Conservation (phyloP, 2,113 vertebrate species). For the Hippocampus mohnikei region DNA sequence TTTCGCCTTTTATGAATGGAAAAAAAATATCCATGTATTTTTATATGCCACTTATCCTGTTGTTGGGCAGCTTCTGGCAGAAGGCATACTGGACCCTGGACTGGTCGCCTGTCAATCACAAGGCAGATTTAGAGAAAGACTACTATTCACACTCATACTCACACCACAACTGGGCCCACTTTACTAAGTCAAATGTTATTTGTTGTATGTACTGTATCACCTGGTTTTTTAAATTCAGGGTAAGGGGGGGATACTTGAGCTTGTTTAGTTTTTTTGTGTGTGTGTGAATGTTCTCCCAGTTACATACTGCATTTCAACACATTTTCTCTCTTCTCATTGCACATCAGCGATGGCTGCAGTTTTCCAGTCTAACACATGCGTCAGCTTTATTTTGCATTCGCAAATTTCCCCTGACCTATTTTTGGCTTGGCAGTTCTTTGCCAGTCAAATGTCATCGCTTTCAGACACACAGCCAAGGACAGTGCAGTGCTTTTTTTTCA, state of each 20-base stretch:
- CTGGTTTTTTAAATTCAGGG: neutral
- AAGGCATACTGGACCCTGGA: too few species aligned
- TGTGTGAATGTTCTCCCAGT: neutral
- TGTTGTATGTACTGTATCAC: too few species aligned
- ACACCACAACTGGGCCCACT: too few species aligned
- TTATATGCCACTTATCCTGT: too few species aligned
- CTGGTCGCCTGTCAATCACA: too few species aligned
- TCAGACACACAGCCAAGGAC: neutral
- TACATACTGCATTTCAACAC: neutral
- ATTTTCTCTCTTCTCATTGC: neutral
- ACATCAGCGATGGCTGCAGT: neutral
- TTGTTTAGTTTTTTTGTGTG: neutral
- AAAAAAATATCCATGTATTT: neutral
- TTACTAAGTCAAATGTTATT: too few species aligned
- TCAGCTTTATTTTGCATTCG: slow-evolving; percentile 16
- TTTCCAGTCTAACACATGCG: neutral
- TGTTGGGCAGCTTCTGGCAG: too few species aligned
- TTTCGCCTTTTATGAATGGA: neutral
- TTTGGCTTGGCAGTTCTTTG: slow-evolving; percentile 31
- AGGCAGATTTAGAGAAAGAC: too few species aligned
- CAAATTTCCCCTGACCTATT: slow-evolving; percentile 13
- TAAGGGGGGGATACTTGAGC: too few species aligned
- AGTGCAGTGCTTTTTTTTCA: neutral
- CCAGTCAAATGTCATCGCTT: slow-evolving; percentile 45
- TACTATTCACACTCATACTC: too few species aligned